Base-by-base conservation (phyloP, 1,140 invertebrate genomes). In the Scylla paramamosain region DNA sequence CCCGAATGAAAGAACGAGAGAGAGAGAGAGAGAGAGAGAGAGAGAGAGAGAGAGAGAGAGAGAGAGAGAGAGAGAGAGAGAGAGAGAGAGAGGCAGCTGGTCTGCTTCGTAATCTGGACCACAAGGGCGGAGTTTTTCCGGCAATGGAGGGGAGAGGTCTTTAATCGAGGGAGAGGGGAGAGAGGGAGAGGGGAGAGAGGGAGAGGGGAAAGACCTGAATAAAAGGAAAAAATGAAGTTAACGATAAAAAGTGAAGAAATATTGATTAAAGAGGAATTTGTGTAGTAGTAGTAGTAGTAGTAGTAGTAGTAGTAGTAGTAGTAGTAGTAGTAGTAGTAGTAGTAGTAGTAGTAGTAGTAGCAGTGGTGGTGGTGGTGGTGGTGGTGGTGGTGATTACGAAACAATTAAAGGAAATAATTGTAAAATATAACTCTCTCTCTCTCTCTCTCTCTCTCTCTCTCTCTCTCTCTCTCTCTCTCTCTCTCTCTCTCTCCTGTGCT, bases 241-340 rank as follows among this genome's bases (percentile, higher is more conserved):
- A 77, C 12, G 1, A 77, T 2, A 77, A n/a, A 77, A 77, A n/a
- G n/a, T n/a, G 0, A n/a, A n/a, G 67, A 7, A 20, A n/a, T 20
- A 77, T n/a, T 8, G n/a, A 77, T 77, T 77, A 77, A 1, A 77
- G 1, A n/a, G 25, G 20, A n/a, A n/a, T 25, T 20, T 25, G 20
- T 7, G 67, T 25, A 77, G 67, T 77, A 77, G 67, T 77, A 77
- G 67, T 77, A 77, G 67, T 77, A 77, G 67, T 77, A 77, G 67
- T 77, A 77, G 67, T 77, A 77, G 67, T 77, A 77, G 67, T 77
- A 77, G 67, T 77, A 77, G 67, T 77, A 77, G 67, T 77, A 77
- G 67, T 77, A 77, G 67, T 77, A n/a, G 67, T 77, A 77, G 67
- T 77, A 77, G n/a, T 77, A 77, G 67, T 77, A 77, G 67, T 77